phyloP scores from a whole-genome alignment of 2,888 invertebrate species.

The Acronicta leporina region DNA sequence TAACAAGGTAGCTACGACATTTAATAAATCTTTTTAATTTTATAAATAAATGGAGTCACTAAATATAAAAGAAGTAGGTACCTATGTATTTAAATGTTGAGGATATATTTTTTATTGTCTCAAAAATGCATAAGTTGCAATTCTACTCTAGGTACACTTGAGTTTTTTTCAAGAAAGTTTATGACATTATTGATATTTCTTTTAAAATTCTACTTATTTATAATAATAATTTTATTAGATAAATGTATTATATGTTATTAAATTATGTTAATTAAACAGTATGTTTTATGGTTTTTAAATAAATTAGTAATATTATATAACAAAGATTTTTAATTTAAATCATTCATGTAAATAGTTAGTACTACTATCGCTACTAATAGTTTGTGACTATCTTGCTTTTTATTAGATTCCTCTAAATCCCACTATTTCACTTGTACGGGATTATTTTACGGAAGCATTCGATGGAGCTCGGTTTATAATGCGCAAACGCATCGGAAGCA shows the following conservation, averaged over 20 bases:
- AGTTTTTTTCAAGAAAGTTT: no score
- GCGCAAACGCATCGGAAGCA: constrained; percentile 61
- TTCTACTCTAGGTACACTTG: no score
- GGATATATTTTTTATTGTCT: no score
- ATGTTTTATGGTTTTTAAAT: not conserved
- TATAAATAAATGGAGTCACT: no score
- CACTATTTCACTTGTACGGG: not conserved
- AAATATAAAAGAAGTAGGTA: no score
- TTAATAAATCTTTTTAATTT: no score
- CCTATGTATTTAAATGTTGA: no score
- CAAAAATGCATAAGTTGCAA: no score
- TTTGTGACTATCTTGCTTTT: no score
- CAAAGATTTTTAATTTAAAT: not conserved
- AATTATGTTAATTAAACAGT: not conserved
- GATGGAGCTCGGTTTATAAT: constrained; percentile 40
- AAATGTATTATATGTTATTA: not conserved
- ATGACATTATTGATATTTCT: not conserved
- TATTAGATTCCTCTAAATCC: not conserved
- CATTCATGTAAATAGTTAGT: no score
- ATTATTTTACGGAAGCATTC: constrained; percentile 21
- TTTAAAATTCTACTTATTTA: constrained; percentile 1
- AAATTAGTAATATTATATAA: not conserved
- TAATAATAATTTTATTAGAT: not conserved
- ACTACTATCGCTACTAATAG: no score
- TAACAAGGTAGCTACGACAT: no score